Evolutionary conservation across 2,113 vertebrate genomes (phyloP), one percentile per base, ranked within the genome.

Genomic region (Stigmatopora nigra): DNA sequence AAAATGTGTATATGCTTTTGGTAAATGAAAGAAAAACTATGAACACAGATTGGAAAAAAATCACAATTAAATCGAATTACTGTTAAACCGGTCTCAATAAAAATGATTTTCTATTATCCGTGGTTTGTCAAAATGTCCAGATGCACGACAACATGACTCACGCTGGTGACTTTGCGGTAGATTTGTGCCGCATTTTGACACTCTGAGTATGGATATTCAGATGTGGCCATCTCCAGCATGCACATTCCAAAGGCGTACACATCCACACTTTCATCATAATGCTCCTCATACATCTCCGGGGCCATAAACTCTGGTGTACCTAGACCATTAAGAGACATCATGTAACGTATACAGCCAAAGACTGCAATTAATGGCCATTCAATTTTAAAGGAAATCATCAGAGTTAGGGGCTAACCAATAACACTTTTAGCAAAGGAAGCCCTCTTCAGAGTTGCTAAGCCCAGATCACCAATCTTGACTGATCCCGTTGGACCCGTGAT

Each of bases 221-320:
- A 98, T 66, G 97, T 98, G 74, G 97, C 97, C 97, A 99, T 99
- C 91, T 99, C 97, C 84, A 99, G 82, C 97, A 99, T 98, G 77
- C 97, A 99, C 97, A 99, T 99, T 69, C 97, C 97, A 31, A 99
- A 99, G 5, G 97, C 97, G 0, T 98, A 99, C 49, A 99, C 97
- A 3, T 99, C 97, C 65, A 98, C 97, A 0, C 94, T 92, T 74
- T 99, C 96, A 2, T 98, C 94, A 0, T 99, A 98, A 82, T 98
- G 96, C 45, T 99, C 97, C 80, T 99, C 97, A 0, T 99, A 99
- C 97, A 99, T 99, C 84, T 99, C 97, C 0, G 97, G 97, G 0
- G 97, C 97, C 97, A 99, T 99, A 84, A 99, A 99, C 83, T 99
- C 97, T 0, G 97, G 97, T 49, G 97, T 99, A 17, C 97, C 97